These are phyloP conservation scores for Atlantisia rogersi DNA, from an alignment of 2,113 vertebrate genomes.

Conservation along the genomic window DNA sequence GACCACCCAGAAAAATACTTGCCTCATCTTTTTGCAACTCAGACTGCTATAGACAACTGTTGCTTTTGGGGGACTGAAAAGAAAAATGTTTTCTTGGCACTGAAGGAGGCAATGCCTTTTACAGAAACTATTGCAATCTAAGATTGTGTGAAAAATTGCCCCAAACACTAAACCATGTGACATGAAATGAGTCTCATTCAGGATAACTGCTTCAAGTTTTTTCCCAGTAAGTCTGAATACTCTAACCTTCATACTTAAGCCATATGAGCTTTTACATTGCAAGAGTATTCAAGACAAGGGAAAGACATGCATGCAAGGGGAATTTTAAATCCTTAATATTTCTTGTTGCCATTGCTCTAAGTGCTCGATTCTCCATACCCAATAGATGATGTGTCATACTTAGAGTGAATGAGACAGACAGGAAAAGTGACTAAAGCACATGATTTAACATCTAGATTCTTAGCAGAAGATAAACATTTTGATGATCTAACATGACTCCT, in stretches of 20 bases:
- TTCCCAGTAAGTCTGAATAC: neutral
- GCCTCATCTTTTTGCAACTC: neutral
- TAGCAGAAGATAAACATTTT: neutral
- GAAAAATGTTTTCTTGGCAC: neutral
- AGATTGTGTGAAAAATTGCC: neutral
- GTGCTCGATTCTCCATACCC: neutral
- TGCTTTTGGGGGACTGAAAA: neutral
- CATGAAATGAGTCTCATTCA: neutral
- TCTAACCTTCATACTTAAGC: neutral
- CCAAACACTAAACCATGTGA: neutral
- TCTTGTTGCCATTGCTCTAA: neutral
- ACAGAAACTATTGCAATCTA: neutral
- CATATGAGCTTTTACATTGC: neutral
- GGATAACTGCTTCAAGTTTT: neutral
- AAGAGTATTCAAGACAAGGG: neutral
- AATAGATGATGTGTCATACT: accelerated
- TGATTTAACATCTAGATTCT: neutral
- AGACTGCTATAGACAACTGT: neutral
- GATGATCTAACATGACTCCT: neutral
- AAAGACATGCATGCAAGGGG: neutral
- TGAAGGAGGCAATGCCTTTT: neutral
- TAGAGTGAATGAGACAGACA: neutral
- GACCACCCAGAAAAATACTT: neutral
- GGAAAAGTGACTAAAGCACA: neutral
- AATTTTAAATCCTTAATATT: neutral